These are phyloP conservation scores for Echinops telfairi DNA, from an alignment of 2,113 vertebrate species.

Conservation along the genomic window DNA sequence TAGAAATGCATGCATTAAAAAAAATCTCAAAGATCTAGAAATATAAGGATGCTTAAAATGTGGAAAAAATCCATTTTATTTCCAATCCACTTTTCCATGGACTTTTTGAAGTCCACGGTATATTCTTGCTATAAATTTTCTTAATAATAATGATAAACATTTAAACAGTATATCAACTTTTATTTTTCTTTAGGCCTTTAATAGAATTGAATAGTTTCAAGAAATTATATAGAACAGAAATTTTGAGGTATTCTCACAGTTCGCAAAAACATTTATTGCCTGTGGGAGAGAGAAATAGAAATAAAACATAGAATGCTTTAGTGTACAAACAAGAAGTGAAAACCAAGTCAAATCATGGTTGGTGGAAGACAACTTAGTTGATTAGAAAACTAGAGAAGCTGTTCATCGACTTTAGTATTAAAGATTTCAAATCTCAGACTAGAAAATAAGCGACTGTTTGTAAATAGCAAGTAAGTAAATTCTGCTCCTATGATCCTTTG, in stretches of 20 bases:
- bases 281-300: neutral
- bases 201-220: neutral
- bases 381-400: neutral
- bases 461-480: neutral
- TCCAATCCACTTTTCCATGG: too few relatives aligned
- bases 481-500: neutral
- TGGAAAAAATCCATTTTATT: too few relatives aligned
- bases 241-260: neutral
- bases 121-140: neutral
- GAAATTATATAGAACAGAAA: neutral
- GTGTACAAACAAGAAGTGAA: neutral
- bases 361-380: neutral
- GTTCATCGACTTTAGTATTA: neutral
- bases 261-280: neutral
- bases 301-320: neutral
- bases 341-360: neutral
- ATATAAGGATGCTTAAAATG: too few relatives aligned
- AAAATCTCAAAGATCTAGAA: too few relatives aligned
- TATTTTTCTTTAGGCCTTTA: neutral
- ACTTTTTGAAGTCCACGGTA: neutral
- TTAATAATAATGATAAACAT: neutral
- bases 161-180: neutral
- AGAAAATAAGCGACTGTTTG: neutral
- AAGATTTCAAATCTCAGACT: neutral
- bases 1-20: neutral